A percentile compares a stretch with the other conserved stretches of the same genome.
Evolutionary conservation across 2,113 vertebrate species (phyloP).

Genomic region (Dendropsophus ebraccatus): DNA sequence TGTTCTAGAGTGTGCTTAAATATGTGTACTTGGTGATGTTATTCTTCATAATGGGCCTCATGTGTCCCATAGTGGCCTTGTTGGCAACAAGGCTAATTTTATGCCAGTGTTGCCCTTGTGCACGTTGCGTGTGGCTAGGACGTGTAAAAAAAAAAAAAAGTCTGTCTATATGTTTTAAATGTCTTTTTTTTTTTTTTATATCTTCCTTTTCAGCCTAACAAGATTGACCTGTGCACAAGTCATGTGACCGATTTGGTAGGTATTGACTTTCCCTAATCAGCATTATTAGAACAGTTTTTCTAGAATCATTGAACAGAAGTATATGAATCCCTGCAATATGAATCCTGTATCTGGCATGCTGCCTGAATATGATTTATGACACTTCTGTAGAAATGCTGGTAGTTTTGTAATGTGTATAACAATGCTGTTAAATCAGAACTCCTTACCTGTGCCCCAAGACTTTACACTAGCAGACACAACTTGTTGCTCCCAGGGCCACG

Average conservation of each 20-base stretch:
- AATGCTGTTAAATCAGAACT: neutral
- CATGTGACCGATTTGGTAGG: constrained; percentile 61
- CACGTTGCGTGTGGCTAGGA: too few species aligned
- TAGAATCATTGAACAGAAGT: neutral
- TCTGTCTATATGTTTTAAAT: too few species aligned
- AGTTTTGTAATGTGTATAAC: neutral
- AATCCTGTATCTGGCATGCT: neutral
- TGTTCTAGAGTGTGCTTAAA: too few species aligned
- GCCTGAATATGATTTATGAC: neutral
- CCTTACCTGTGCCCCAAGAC: neutral
- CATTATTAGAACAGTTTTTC: neutral
- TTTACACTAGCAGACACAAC: neutral
- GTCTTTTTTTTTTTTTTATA: neutral
- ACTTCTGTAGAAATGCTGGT: neutral
- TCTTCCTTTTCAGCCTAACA: constrained; percentile 55
- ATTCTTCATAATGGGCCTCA: too few species aligned
- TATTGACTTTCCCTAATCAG: neutral
- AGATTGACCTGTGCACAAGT: constrained; percentile 57
- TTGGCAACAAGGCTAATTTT: too few species aligned
- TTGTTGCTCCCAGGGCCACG: neutral
- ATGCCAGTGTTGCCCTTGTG: too few species aligned
- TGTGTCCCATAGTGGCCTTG: too few species aligned
- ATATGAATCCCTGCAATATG: neutral
- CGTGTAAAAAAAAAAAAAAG: too few species aligned
- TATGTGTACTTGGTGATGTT: too few species aligned